Base-by-base conservation (phyloP, 2,113 vertebrate genomes). In the Bolborhynchus lineola region DNA sequence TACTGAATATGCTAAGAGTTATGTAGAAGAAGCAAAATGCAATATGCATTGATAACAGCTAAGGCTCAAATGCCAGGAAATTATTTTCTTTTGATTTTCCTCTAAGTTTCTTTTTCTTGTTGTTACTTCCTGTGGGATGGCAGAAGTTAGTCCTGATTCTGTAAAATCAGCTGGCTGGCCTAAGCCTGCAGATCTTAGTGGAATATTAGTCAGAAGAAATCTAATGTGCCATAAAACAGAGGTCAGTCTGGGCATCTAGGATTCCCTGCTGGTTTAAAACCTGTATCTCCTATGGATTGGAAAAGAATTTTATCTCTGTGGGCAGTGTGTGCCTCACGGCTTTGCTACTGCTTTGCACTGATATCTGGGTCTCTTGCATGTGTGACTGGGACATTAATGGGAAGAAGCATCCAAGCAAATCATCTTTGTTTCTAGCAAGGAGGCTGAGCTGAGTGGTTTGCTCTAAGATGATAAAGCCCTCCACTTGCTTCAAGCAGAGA, bases 11-110 rank as follows among this genome's bases (percentile, higher is more conserved):
- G 91, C 81, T 65, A n/a, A 37, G 91, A 82, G 72, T 78, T 86
- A 35, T 53, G 57, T 26, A 65, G 86, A 75, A 85, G 68, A 97
- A 94, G 74, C 67, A 88, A 91, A 95, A 94, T 91, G 77, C 86
- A 95, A 87, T 90, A 89, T 92, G 69, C 74, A 31, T 81, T 81
- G 91, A 94, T 93, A 95, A 91, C 62, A 87, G 83, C 83, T 42
- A 59, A 72, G 95, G 77, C 67, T 87, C 33, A 70, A 91, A 85
- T 85, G 37, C 31, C 93, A 94, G 93, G 88, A 96, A 95, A 95
- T 95, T 86, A 79, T 92, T 94, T 95, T 91, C 86, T 59, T 93
- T 80, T 87, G 35, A 79, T 94, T 95, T 94, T 96, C 17, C 86
- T 82, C 57, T 53, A 63, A 76, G 63, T 97, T 97, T 84, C 62